Percentiles rank a stretch among this genome's conserved stretches.
Evolutionary conservation across 2,797 vertebrate species (phyloP).

Genomic region (Microctenopoma stevenorrisi): DNA sequence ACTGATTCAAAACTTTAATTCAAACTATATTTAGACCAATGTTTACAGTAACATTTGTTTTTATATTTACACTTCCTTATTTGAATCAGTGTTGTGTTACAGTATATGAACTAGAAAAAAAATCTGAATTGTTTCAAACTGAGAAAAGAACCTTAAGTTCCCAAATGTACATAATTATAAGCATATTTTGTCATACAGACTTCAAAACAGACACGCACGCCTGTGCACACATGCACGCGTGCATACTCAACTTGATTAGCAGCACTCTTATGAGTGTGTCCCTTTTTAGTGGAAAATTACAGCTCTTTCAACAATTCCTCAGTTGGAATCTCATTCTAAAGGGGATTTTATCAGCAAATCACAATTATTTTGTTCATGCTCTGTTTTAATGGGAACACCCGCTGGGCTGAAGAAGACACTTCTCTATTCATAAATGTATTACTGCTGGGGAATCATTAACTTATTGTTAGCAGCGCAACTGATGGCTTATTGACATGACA

Average conservation of each 20-base stretch:
- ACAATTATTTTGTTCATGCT: constrained; percentile 88
- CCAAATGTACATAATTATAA: neutral
- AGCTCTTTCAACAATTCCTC: constrained; percentile 86
- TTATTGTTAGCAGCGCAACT: constrained; percentile 81
- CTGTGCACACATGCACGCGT: constrained; percentile 26
- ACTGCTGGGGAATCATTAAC: constrained; percentile 86
- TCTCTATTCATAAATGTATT: constrained; percentile 87
- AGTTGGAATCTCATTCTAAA: constrained; percentile 81
- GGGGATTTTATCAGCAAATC: constrained; percentile 87
- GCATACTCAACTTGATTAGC: constrained; percentile 69
- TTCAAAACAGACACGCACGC: constrained; percentile 27
- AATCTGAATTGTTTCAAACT: neutral
- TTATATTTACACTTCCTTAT: neutral
- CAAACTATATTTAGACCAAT: neutral
- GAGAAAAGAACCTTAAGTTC: neutral
- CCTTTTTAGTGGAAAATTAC: constrained; percentile 87
- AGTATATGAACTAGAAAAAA: neutral
- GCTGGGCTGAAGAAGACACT: constrained; percentile 83
- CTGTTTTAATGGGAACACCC: constrained; percentile 85
- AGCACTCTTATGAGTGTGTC: constrained; percentile 76
- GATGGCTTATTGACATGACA: constrained; percentile 82
- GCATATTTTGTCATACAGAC: constrained; percentile 39
- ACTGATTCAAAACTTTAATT: too few relatives aligned
- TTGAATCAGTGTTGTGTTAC: neutral
- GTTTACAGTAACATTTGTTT: constrained; percentile 6